Base-by-base conservation (phyloP, 2,797 vertebrate species). In the Pagetopsis macropterus region DNA sequence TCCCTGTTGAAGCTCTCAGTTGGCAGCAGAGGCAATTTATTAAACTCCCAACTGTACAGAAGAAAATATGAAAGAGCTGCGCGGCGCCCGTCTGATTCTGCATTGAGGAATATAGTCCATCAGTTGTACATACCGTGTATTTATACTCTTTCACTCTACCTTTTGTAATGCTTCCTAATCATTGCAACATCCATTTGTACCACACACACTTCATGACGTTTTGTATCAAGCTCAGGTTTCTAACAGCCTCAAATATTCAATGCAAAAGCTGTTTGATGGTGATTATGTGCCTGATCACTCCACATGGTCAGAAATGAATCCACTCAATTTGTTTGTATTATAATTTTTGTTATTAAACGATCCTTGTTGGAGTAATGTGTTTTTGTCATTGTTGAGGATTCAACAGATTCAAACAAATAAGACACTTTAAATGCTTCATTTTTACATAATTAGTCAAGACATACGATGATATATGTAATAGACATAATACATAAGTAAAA, bases 261-360 rank as follows among this genome's bases (percentile, higher is more conserved):
- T 61, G 76, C 78, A 82, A 72, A 82, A 65, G 64, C 82, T 67
- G 46, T 81, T 51, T 69, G 49, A 77, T 66, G 58, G 45, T 52
- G 50, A 75, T 68, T 81, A 46, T 82, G 76, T 85, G 83, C 81
- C 82, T 81, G 81, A 73, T 83, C 75, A 57, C 50, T 59, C 37
- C 27, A 67, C 31, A 62, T 6, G 65, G 59, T 84, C 78, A 85
- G 72, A 82, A 82, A 71, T 9, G n/a, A 79, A 63, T 81, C 57
- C 58, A 48, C 31, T 70, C 52, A 82, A 56, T 88, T 88, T 83
- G 57, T 87, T 90, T 92, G 81, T 89, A 91, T 82, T 82, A 82
- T 83, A 60, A 37, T 52, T 78, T 92, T 89, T 89, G 72, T 92
- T 84, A 93, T 88, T 94, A 94, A 94, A 93, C 78, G 33, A 82